Base-by-base conservation (phyloP, 2,797 vertebrate species). In the Chromobotia macracanthus region DNA sequence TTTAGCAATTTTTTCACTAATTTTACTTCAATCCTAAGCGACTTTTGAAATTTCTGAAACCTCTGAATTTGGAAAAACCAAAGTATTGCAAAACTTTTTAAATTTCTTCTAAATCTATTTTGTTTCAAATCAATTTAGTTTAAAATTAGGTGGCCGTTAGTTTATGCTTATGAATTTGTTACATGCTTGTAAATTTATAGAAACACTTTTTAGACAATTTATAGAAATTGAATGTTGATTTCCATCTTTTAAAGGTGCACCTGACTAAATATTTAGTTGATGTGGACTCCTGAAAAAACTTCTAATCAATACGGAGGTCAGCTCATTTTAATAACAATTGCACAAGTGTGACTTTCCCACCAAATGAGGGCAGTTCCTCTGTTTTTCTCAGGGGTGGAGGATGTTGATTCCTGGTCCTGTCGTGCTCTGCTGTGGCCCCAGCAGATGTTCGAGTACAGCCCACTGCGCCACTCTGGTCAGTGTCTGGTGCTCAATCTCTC, bases 361-460 rank as follows among this genome's bases (percentile, higher is more conserved):
- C 88, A 86, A 63, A 19, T 79, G 83, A 84, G 80, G 80, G 88
- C 86, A 84, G 88, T 85, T 92, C 63, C 44, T 80, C 71, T 81
- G 85, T 91, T 85, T 76, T 55, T 82, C 76, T 82, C 5, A 31
- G n/a, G 76, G 81, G 82, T 81, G 82, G 79, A 81, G 79, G 78
- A 87, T 92, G 89, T 91, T 92, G 88, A 91, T 92, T 86, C 78
- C 56, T 82, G 67, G 66, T 68, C 0, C 73, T 77, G 82, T 81
- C 84, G 84, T 88, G 76, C 82, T 87, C 77, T 51, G 66, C 66
- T 84, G 76, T 88, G 87, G 84, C 85, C 84, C 63, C 82, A 89
- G 87, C 93, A 95, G 93, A 94, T 94, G 93, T 91, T 92, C 89
- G 88, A 85, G 86, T 89, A 87, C 78, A 86, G 85, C 90, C 86